Evolutionary conservation across 2,113 vertebrate species (phyloP), one percentile per base, ranked within the genome.

Genomic region (Microtus oregoni): DNA sequence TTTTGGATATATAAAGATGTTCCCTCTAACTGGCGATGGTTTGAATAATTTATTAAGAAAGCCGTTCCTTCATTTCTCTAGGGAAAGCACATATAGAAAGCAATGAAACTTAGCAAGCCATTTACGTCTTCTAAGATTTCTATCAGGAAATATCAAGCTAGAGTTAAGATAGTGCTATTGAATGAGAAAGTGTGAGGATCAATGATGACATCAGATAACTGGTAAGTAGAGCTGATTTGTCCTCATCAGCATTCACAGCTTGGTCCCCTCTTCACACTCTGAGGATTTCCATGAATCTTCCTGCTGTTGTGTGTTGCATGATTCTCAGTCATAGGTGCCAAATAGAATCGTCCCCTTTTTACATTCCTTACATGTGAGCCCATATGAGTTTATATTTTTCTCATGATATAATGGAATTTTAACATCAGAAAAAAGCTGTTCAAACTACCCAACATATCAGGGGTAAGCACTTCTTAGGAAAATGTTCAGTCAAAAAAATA

Each of bases 11-110:
- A 89, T 88, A n/a, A 81, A 89, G 35, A n/a, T 75, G 5, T 83
- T 85, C 70, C 44, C 8, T 91, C 11, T 77, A 91, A 94, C 13
- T 68, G 14, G 44, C 3, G 86, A 65, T 70, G 3, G 3, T 89
- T 92, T 44, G 44, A 61, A 89, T 94, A 75, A 73, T 68, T 95
- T 78, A 90, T 55, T 89, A 65, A 67, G 88, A 86, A 78, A 86
- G 7, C 32, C 4, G 38, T 50, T 92, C 12, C 87, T 94, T 93
- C 17, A 90, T 94, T 88, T 92, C 14, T 92, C 35, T 72, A 22
- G 3, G 58, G 44, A 95, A 52, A 47, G 12, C 22, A 77, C 11
- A 81, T n/a, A 22, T 20, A 89, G 92, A 61, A 20, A 92, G 7
- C 47, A 73, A 63, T 78, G 7, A 92, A 93, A 88, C 63, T 88